Conservation (phyloP, 2,888 invertebrate genomes). For the Apotomis capreana region DNA sequence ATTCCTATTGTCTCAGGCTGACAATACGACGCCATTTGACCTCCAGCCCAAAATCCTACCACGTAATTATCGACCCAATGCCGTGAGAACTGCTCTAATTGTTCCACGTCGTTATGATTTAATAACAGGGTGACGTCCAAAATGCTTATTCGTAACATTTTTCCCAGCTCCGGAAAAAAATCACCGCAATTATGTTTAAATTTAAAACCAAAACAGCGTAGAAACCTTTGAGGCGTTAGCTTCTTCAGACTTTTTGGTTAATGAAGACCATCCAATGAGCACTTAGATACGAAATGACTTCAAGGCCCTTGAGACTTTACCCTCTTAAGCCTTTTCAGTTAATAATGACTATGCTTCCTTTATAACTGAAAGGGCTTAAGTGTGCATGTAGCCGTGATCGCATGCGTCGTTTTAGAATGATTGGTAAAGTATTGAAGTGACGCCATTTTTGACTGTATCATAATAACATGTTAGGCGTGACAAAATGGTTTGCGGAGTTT, state of each 20-base stretch:
- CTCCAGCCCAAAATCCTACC: conserved; percentile 43
- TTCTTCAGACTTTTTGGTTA: conserved; percentile 12
- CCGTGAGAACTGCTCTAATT: conserved; percentile 47
- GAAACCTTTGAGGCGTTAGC: background rate
- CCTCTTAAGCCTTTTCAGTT: conserved; percentile 11
- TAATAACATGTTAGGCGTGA: conserved; percentile 65
- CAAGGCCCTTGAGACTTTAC: no score
- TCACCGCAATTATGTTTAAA: conserved; percentile 56
- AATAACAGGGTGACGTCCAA: conserved; percentile 71
- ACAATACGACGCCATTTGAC: conserved; percentile 45
- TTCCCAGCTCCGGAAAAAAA: conserved; percentile 56
- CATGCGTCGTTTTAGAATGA: conserved; percentile 12
- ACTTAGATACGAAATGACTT: no score
- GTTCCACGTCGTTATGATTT: conserved; percentile 64
- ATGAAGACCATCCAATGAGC: background rate
- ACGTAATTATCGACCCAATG: conserved; percentile 43
- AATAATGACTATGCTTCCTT: background rate
- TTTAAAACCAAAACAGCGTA: conserved; percentile 8
- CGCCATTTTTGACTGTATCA: conserved; percentile 55
- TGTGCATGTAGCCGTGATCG: background rate
- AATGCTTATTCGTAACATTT: conserved; percentile 62
- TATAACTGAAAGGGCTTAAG: background rate
- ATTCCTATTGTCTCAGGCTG: conserved; percentile 18
- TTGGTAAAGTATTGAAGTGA: conserved; percentile 45
- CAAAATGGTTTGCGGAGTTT: conserved; percentile 66